Conservation (phyloP, 2,113 vertebrate species). For the Microcebus jonahi region DNA sequence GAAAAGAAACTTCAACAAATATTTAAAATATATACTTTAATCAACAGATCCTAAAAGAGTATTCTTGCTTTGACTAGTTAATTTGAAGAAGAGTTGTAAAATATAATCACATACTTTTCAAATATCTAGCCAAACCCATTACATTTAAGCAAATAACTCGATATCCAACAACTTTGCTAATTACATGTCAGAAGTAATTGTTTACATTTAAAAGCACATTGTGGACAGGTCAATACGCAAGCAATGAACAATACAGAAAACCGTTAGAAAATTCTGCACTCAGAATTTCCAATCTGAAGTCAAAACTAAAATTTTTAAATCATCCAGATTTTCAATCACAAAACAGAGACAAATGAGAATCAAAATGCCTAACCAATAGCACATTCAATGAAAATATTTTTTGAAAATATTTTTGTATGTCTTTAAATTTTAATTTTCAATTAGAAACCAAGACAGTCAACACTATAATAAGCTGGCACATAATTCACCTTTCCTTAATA, state of each 20-base stretch:
- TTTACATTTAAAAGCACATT: slow-evolving; percentile 42
- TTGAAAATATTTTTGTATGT: background rate
- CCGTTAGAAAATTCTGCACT: slow-evolving; percentile 24
- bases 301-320: slow-evolving; percentile 33
- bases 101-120: slow-evolving; percentile 20
- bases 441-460: slow-evolving; percentile 39
- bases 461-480: background rate
- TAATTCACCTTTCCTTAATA: slow-evolving; percentile 45
- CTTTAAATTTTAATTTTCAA: slow-evolving; percentile 20
- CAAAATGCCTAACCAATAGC: slow-evolving; percentile 11
- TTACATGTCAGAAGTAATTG: background rate
- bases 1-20: slow-evolving; percentile 39
- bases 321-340: slow-evolving; percentile 30
- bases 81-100: background rate
- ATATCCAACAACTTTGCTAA: slow-evolving; percentile 44
- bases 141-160: slow-evolving; percentile 44
- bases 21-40: slow-evolving; percentile 36
- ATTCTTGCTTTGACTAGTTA: slow-evolving; percentile 34
- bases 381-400: background rate
- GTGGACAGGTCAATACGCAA: slow-evolving; percentile 11
- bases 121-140: background rate
- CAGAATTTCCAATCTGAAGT: slow-evolving; percentile 19
- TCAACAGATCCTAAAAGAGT: background rate
- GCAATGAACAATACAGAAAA: background rate
- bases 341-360: background rate